Conservation (phyloP, 2,113 vertebrate genomes). For the Oreochromis tanganicae region DNA sequence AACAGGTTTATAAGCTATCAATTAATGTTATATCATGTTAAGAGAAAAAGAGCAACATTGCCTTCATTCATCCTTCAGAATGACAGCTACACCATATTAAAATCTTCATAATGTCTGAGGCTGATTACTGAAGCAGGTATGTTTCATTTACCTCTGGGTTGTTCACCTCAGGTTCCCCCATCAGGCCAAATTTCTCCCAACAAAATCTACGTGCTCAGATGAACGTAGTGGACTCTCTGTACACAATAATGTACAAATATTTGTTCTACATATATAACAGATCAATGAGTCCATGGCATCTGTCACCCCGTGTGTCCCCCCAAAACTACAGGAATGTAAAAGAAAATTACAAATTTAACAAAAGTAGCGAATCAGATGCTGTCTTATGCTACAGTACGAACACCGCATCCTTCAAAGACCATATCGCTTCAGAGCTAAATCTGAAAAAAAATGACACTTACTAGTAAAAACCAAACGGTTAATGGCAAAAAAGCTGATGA, state of each 20-base stretch:
- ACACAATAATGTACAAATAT: slow-evolving; percentile 2
- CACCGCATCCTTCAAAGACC: background rate
- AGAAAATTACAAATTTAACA: background rate
- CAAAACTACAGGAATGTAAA: background rate
- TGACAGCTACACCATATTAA: background rate
- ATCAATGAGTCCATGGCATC: background rate
- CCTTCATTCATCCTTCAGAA: background rate
- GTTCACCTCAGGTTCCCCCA: background rate
- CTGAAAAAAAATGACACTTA: background rate
- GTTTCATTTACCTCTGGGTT: background rate
- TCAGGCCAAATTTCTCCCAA: background rate
- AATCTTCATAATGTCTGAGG: background rate
- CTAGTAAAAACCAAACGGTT: background rate
- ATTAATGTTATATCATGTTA: background rate
- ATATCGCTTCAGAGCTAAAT: background rate
- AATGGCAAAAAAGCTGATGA: background rate
- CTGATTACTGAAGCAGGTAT: background rate
- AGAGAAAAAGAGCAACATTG: background rate
- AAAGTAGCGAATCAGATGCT: background rate
- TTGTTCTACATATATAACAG: background rate
- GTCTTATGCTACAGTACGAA: background rate
- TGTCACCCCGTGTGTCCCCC: background rate
- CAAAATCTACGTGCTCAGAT: background rate
- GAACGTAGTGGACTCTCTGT: background rate
- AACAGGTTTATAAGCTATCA: background rate